Evolutionary conservation across 2,888 invertebrate genomes (phyloP), one percentile per base, ranked within the genome.

Genomic region (Phania funesta): DNA sequence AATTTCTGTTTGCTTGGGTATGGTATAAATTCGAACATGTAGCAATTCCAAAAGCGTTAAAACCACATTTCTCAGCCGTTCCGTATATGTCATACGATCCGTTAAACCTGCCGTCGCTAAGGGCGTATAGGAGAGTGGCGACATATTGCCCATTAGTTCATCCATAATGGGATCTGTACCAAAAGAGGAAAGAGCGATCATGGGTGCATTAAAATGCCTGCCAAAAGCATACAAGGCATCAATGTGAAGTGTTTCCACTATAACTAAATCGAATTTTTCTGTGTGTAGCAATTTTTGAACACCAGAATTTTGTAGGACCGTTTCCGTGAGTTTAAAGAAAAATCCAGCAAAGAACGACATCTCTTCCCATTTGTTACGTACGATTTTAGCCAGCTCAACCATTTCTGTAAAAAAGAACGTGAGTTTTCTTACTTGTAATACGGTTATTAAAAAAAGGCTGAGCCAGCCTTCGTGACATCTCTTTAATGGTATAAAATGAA

Each of bases 151-250:
- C 71, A 85, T 81, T 2, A 84, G 32, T 0, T 62, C 60, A 44
- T 88, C 88, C 1, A 88, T 80, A 16, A 35, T 35, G 4, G 35
- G 48, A 56, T 86, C 86, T 1, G 84, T 84, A 6, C 89, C 88
- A 18, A 52, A 86, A 1, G 86, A 85, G 0, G 87, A 87, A 9
- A 88, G 62, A 0, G 86, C 89, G 13, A 86, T 84, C 0, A 86
- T 54, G 0, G 86, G 86, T 0, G 89, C 90, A 68, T 88, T 86
- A n/a, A 89, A 90, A n/a, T 86, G 86, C 26, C 87, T 84, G 0
- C 84, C 86, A 5, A 90, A 67, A 0, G 88, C 90, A 60, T 87
- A 87, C 4, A 90, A 65, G 0, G 90, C 87, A 52, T 91, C 91
- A 29, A 85, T 87, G 8, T 88, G 81, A 11, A 91, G 81, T 4